Evolutionary conservation across 2,797 vertebrate genomes (phyloP).

Genomic region (Rhynchonycteris naso): DNA sequence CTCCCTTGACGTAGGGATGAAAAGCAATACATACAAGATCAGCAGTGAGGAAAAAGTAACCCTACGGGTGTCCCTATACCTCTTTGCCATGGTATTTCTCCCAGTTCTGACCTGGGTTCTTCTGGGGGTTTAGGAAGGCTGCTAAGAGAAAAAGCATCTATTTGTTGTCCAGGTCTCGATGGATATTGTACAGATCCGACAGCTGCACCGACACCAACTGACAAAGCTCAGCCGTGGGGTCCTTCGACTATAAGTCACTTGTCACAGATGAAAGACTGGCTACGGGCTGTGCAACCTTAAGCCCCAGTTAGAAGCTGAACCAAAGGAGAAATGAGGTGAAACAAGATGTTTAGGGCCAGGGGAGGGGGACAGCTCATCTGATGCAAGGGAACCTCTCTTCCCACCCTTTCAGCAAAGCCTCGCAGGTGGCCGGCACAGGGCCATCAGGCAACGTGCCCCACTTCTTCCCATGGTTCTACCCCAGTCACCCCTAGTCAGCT

Average conservation of each 20-base stretch:
- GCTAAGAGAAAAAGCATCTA: background rate
- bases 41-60: background rate
- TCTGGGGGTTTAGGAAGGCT: background rate
- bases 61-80: accelerated
- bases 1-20: background rate
- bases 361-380: background rate
- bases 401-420: background rate
- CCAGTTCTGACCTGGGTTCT: background rate
- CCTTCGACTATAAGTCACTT: background rate
- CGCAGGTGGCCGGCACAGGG: background rate
- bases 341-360: background rate
- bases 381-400: background rate
- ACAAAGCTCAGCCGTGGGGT: background rate
- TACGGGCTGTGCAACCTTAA: background rate
- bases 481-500: background rate
- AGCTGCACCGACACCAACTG: accelerated
- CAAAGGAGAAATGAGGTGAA: background rate
- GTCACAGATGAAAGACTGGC: background rate
- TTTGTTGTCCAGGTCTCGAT: background rate
- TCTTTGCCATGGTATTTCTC: background rate
- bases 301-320: background rate
- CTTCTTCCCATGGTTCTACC: background rate
- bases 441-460: slow-evolving; percentile 15
- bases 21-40: background rate
- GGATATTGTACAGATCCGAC: background rate